Conservation (phyloP, 2,113 vertebrate genomes). For the Promerops cafer region DNA sequence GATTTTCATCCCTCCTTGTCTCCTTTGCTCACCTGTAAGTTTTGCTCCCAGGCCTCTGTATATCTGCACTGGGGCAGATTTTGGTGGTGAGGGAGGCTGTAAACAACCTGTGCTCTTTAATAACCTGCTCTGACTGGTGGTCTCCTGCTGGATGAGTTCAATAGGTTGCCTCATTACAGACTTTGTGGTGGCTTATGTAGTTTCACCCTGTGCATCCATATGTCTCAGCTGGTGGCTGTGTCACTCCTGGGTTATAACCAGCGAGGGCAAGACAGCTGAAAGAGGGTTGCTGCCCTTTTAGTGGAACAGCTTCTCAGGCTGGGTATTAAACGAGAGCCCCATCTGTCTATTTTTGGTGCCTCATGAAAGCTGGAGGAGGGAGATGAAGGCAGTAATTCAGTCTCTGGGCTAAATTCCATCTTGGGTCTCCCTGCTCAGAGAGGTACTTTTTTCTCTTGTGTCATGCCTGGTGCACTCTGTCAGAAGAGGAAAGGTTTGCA, state of each 20-base stretch:
- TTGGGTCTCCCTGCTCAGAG: not conserved
- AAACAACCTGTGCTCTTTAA: not conserved
- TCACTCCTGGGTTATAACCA: constrained; percentile 3
- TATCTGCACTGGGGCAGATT: not conserved
- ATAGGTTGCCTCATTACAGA: constrained; percentile 2
- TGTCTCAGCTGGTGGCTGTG: constrained; percentile 34
- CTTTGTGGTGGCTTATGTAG: constrained; percentile 1
- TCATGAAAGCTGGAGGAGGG: not conserved
- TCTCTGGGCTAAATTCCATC: constrained; percentile 10
- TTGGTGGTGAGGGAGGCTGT: not conserved
- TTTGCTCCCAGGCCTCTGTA: not conserved
- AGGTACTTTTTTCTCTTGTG: not conserved
- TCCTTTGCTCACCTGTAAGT: not conserved
- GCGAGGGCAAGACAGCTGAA: not conserved
- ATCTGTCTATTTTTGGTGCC: constrained; percentile 47
- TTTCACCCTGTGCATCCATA: constrained; percentile 25
- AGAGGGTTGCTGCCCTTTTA: constrained; percentile 50
- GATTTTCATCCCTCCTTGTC: not conserved
- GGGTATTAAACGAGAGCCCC: constrained; percentile 43
- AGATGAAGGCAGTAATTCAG: not conserved
- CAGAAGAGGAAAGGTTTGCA: not conserved
- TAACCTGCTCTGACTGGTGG: not conserved
- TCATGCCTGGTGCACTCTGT: not conserved
- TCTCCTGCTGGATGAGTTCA: not conserved
- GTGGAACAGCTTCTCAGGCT: constrained; percentile 15